A percentile compares a stretch with the other conserved stretches of the same genome.
These are phyloP conservation scores for Microctonus aethiopoides DNA, from an alignment of 2,888 invertebrate genomes.

Conservation along the genomic window DNA sequence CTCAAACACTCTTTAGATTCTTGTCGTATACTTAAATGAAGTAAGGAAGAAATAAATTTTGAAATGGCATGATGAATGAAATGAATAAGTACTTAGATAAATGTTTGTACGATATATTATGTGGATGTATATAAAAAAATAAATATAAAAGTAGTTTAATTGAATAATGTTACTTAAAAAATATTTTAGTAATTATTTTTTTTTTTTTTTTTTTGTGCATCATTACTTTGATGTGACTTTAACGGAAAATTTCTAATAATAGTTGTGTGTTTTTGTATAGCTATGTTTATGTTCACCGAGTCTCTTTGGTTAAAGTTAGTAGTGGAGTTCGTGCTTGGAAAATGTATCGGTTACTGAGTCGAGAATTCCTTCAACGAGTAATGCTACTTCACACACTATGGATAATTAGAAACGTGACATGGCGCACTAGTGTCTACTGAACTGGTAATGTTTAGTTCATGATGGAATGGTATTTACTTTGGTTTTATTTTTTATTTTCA, in stretches of 20 bases:
- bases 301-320: constrained; percentile 1
- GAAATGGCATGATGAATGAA: not conserved
- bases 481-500: not conserved
- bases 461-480: constrained; percentile 11
- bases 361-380: constrained; percentile 12
- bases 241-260: not conserved
- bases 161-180: no score
- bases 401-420: constrained; percentile 37
- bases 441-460: not conserved
- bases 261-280: no score
- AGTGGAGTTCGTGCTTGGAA: constrained; percentile 32
- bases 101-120: no score
- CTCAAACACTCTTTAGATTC: not conserved
- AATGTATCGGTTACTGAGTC: constrained; percentile 23
- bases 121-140: no score
- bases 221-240: not conserved
- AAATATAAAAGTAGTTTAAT: no score
- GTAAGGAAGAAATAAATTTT: not conserved
- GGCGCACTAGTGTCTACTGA: constrained; percentile 13
- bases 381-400: constrained; percentile 10
- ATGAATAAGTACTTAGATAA: no score
- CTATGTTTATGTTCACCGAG: not conserved
- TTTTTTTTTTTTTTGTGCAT: not conserved
- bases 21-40: not conserved
- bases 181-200: not conserved